Evolutionary conservation across 2,888 invertebrate species (phyloP).

Genomic region (Drosophila affinis): DNA sequence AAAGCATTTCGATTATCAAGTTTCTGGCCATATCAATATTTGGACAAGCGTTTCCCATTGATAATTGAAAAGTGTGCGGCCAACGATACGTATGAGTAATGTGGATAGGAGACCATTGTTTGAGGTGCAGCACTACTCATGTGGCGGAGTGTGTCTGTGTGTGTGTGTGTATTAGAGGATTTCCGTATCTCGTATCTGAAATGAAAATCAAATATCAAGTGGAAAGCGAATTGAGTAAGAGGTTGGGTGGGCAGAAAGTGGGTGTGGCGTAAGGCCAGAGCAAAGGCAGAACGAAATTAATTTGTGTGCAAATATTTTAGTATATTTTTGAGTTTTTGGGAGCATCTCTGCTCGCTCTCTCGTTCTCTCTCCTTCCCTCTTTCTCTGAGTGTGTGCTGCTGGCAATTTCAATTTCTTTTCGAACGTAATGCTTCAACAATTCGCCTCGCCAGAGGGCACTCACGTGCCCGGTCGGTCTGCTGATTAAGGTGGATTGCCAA

Average conservation of each 20-base stretch:
- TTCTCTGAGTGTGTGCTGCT: slow-evolving; percentile 8
- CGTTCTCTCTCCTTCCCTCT: not conserved
- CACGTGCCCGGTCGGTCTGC: slow-evolving; percentile 46
- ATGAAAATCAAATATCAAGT: slow-evolving; percentile 48
- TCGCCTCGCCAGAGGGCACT: slow-evolving; percentile 38
- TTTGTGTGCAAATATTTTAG: slow-evolving; percentile 52
- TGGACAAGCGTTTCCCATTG: slow-evolving; percentile 48
- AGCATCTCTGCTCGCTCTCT: not conserved
- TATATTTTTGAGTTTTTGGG: slow-evolving; percentile 5
- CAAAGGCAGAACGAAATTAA: slow-evolving; percentile 36
- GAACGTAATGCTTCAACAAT: slow-evolving; percentile 52
- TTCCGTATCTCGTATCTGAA: slow-evolving; percentile 38
- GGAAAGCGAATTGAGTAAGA: slow-evolving; percentile 11
- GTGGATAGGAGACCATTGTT: slow-evolving; percentile 34
- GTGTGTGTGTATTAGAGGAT: slow-evolving; percentile 18
- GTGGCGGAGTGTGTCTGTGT: slow-evolving; percentile 7
- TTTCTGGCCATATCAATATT: slow-evolving; percentile 43
- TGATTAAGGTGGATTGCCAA: slow-evolving; percentile 49
- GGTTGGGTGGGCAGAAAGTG: not conserved
- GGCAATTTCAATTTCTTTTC: slow-evolving; percentile 48
- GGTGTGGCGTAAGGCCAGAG: not conserved
- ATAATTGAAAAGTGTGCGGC: slow-evolving; percentile 36
- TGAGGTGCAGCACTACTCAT: slow-evolving; percentile 23
- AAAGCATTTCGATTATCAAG: slow-evolving; percentile 45
- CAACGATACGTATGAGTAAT: slow-evolving; percentile 38